phyloP scores from a whole-genome alignment of 2,888 invertebrate genomes.

The Cartodere bifasciata region DNA sequence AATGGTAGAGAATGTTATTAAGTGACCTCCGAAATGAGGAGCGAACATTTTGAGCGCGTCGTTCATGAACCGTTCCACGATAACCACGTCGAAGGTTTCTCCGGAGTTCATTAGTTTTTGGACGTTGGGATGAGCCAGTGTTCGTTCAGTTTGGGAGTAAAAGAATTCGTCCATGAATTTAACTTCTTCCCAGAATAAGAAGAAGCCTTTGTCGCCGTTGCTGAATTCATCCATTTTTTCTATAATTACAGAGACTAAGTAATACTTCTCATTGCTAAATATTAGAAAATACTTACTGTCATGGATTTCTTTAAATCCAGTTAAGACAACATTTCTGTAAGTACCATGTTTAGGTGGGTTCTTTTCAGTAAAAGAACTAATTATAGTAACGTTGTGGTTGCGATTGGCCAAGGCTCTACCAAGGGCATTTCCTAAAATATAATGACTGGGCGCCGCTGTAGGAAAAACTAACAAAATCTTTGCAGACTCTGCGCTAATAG shows the following conservation, averaged over 20 bases:
- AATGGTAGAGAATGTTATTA: no score
- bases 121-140: no score
- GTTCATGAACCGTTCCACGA: no score
- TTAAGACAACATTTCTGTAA: slow-evolving; percentile 13
- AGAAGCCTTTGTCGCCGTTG: no score
- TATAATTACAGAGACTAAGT: neutral
- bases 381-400: slow-evolving; percentile 21
- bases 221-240: no score
- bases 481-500: no score
- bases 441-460: slow-evolving; percentile 17
- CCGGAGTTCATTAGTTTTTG: slow-evolving; percentile 12
- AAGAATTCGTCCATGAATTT: no score
- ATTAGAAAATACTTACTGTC: slow-evolving; percentile 5
- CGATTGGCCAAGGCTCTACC: slow-evolving; percentile 18
- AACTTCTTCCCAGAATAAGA: no score
- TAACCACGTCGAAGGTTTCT: no score
- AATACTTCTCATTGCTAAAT: slow-evolving; percentile 1
- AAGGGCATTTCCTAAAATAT: slow-evolving; percentile 17
- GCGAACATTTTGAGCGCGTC: no score
- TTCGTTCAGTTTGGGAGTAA: no score
- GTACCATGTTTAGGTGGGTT: slow-evolving; percentile 14
- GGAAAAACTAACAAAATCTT: slow-evolving; percentile 20
- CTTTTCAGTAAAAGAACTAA: slow-evolving; percentile 17
- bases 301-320: slow-evolving; percentile 7
- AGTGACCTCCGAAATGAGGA: no score